Percentiles rank a stretch among this genome's conserved stretches.
phyloP scores from a whole-genome alignment of 2,113 vertebrate genomes.

The Cardinalis cardinalis region DNA sequence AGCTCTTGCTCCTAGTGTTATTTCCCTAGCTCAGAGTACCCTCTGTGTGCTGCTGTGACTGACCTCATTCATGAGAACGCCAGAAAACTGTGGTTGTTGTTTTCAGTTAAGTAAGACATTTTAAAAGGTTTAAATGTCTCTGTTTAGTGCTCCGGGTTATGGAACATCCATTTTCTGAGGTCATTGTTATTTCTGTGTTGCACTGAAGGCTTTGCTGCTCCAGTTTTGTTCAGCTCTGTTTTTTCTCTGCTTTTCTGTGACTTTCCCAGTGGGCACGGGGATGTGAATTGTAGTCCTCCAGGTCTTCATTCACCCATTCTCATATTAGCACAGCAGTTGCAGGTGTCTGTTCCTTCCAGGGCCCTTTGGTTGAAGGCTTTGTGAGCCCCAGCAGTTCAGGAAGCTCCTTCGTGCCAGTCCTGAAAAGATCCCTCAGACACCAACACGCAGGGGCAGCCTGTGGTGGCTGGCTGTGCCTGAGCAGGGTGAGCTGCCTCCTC shows the following conservation, averaged over 20 bases:
- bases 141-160: neutral
- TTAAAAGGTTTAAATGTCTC: neutral
- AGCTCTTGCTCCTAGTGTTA: neutral
- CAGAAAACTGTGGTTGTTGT: neutral
- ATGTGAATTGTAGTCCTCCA: neutral
- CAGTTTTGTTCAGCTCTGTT: neutral
- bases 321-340: neutral
- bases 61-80: neutral
- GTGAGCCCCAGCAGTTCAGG: neutral
- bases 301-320: neutral
- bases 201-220: neutral
- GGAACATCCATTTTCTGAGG: neutral
- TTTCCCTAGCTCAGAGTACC: neutral
- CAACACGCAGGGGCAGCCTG: neutral
- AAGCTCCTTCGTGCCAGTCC: neutral
- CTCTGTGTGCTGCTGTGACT: neutral
- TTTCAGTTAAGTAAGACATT: neutral
- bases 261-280: neutral
- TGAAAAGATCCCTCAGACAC: neutral
- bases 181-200: neutral
- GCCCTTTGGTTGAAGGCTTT: neutral
- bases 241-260: neutral
- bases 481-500: neutral
- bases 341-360: neutral
- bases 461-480: neutral